Conservation (phyloP, 2,888 invertebrate genomes). For the Callimorpha dominula region DNA sequence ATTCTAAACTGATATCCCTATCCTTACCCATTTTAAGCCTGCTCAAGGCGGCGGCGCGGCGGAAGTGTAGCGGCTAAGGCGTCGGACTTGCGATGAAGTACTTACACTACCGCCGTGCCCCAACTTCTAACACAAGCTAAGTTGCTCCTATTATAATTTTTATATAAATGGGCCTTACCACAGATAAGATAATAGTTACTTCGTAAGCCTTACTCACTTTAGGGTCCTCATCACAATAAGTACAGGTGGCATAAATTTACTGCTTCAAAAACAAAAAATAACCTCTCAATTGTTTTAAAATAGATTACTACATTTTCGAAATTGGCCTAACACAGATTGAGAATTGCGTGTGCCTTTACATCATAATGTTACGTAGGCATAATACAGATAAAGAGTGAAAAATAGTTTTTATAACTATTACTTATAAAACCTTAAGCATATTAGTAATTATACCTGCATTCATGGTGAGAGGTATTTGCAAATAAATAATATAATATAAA, state of each 20-base stretch:
- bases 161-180: no score
- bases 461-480: neutral
- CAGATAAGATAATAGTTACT: no score
- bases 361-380: neutral
- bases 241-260: neutral
- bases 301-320: neutral
- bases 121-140: no score
- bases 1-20: no score
- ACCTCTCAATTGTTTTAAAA: neutral
- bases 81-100: neutral
- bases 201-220: no score
- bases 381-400: conserved; percentile 4
- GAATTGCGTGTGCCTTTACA: conserved; percentile 1
- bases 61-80: neutral
- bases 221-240: no score
- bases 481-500: neutral
- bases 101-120: no score
- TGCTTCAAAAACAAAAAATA: neutral
- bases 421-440: neutral
- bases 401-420: neutral
- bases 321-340: neutral
- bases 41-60: neutral
- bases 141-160: no score
- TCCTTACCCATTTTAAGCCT: no score
- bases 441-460: neutral